Evolutionary conservation across 2,113 vertebrate genomes (phyloP), one percentile per base, ranked within the genome.

Genomic region (Apodemus sylvaticus): DNA sequence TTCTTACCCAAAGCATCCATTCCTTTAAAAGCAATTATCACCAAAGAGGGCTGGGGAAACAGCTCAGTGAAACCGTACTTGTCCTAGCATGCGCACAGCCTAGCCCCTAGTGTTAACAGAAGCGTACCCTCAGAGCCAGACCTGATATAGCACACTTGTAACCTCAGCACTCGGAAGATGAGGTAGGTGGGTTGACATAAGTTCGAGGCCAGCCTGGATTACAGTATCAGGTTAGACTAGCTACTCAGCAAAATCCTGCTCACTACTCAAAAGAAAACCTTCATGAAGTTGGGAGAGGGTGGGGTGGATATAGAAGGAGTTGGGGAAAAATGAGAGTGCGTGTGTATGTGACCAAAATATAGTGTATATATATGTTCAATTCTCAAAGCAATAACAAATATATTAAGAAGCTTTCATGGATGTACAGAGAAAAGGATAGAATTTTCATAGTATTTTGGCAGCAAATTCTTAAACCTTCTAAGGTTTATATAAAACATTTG

Each of bases 371-470:
- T n/a, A 22, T 55, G 31, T 81, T 55, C 36, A 58, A n/a, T 58
- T 26, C 36, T 42, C 39, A 66, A 48, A 64, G 29, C 26, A 83
- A 17, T 55, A 83, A 39, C 55, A 29, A 82, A 60, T 60, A 13
- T 29, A 60, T 82, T 36, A 16, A 48, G 62, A 86, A 11, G 12
- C 60, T 26, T 62, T 48, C 82, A 83, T 48, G 60, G 97, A 94
- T 83, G 95, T 97, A 99, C 99, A 99, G 97, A 99, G 55, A 83
- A 42, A 83, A 98, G 89, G 97, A 98, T 96, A 99, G 99, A 99
- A 96, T 99, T 99, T 99, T 98, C 99, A 99, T 99, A 99, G 98
- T 99, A 99, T 99, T 99, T 99, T 99, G 99, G 99, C 99, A 99
- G 98, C 99, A 99, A 98, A 99, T 99, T 98, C 99, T 99, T 98